Conservation (phyloP, 2,888 invertebrate genomes). For the Stenolophus ochropezus region DNA sequence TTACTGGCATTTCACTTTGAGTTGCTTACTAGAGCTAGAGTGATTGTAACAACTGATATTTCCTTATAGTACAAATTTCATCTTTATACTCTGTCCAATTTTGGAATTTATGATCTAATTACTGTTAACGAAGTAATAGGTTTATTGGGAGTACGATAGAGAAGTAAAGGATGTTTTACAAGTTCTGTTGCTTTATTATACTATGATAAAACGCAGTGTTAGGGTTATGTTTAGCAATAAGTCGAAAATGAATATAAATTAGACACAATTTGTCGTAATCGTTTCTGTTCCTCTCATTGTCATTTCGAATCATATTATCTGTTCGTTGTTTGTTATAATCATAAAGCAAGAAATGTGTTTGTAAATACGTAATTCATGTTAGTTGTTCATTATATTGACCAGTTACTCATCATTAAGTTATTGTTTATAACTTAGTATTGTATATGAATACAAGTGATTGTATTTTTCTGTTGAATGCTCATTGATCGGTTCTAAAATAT, state of each 20-base stretch:
- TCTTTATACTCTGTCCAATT: constrained; percentile 26
- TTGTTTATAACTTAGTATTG: constrained; percentile 32
- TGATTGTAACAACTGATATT: constrained; percentile 18
- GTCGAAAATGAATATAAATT: constrained; percentile 57
- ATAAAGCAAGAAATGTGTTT: constrained; percentile 51
- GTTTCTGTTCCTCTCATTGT: constrained; percentile 53
- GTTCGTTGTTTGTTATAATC: constrained; percentile 50
- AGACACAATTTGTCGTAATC: constrained; percentile 43
- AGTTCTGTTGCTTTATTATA: constrained; percentile 34
- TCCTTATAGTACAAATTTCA: constrained; percentile 32
- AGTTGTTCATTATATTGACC: constrained; percentile 48
- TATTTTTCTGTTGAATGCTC: constrained; percentile 51
- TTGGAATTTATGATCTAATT: constrained; percentile 16
- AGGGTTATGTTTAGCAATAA: constrained; percentile 59
- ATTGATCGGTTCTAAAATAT: constrained; percentile 56
- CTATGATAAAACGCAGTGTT: constrained; percentile 57
- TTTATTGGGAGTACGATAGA: not conserved
- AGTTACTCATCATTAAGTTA: constrained; percentile 42
- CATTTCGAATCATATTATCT: constrained; percentile 51
- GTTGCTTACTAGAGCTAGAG: constrained; percentile 19
- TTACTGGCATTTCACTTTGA: not conserved
- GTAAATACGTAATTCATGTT: constrained; percentile 57
- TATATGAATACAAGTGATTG: constrained; percentile 41
- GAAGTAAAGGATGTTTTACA: constrained; percentile 15
- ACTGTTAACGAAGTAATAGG: constrained; percentile 7